These are phyloP conservation scores for Xiphorhynchus elegans DNA, from an alignment of 2,113 vertebrate genomes.

Conservation along the genomic window DNA sequence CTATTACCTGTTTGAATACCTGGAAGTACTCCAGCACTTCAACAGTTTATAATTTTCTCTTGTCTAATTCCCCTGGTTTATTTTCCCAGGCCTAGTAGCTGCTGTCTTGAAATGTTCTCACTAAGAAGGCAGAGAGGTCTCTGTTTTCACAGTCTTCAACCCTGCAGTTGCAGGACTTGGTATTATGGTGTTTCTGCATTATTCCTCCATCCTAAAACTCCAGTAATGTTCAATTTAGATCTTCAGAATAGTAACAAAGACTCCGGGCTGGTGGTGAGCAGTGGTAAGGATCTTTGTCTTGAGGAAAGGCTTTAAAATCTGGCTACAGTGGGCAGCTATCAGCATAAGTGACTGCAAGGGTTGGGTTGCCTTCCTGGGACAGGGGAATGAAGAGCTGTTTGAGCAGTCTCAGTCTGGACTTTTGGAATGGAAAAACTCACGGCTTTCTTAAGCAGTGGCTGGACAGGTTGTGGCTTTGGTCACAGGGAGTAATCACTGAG, in stretches of 20 bases:
- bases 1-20: slow-evolving; percentile 65
- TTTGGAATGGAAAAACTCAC: neutral
- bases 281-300: neutral
- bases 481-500: neutral
- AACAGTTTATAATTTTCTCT: slow-evolving; percentile 45
- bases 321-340: fast-evolving
- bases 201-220: neutral
- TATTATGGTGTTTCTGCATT: fast-evolving
- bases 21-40: slow-evolving; percentile 61
- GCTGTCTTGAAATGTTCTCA: neutral
- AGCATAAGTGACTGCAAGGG: neutral
- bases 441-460: neutral
- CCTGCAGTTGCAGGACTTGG: neutral
- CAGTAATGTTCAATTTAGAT: neutral
- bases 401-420: fast-evolving
- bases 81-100: slow-evolving; percentile 4
- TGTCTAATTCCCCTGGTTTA: neutral
- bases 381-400: neutral
- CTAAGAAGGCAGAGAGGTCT: neutral
- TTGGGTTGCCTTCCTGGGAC: neutral
- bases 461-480: neutral
- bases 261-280: neutral
- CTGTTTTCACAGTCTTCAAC: neutral
- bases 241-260: neutral
- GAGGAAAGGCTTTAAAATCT: neutral